These are phyloP conservation scores for Anas acuta DNA, from an alignment of 2,797 vertebrate species.

Conservation along the genomic window DNA sequence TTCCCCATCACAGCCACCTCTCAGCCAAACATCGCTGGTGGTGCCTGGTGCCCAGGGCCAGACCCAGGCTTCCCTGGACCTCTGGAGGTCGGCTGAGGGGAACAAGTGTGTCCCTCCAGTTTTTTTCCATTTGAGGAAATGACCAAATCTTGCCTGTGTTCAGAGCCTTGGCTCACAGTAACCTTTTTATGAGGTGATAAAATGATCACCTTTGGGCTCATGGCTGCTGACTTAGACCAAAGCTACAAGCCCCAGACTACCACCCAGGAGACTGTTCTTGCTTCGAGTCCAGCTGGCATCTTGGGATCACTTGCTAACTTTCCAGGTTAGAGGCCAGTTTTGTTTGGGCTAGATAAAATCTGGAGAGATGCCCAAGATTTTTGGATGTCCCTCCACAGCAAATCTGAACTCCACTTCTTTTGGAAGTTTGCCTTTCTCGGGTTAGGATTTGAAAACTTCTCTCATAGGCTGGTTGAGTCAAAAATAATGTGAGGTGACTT, in stretches of 20 bases:
- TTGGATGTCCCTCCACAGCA: neutral
- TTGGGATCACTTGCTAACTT: neutral
- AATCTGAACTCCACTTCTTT: constrained; percentile 3
- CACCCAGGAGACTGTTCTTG: neutral
- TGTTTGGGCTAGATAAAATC: constrained; percentile 11
- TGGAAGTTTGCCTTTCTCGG: neutral
- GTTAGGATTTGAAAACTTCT: neutral
- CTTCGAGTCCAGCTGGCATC: constrained; percentile 15
- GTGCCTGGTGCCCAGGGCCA: neutral
- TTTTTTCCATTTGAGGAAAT: neutral
- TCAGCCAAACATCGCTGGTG: neutral
- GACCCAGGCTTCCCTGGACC: neutral
- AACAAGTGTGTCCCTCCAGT: neutral
- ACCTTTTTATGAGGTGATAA: constrained; percentile 36
- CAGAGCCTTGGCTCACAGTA: neutral
- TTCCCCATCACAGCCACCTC: fast-evolving
- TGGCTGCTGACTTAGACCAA: constrained; percentile 11
- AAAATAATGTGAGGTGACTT: neutral
- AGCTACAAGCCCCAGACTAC: neutral
- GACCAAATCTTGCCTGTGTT: neutral
- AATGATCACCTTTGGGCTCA: neutral
- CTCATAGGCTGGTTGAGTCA: neutral
- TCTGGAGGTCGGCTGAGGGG: fast-evolving
- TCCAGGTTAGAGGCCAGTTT: neutral
- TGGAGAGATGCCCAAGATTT: neutral